A percentile compares a stretch with the other conserved stretches of the same genome.
Evolutionary conservation across 2,888 invertebrate genomes (phyloP).

Genomic region (Pheosia tremula): DNA sequence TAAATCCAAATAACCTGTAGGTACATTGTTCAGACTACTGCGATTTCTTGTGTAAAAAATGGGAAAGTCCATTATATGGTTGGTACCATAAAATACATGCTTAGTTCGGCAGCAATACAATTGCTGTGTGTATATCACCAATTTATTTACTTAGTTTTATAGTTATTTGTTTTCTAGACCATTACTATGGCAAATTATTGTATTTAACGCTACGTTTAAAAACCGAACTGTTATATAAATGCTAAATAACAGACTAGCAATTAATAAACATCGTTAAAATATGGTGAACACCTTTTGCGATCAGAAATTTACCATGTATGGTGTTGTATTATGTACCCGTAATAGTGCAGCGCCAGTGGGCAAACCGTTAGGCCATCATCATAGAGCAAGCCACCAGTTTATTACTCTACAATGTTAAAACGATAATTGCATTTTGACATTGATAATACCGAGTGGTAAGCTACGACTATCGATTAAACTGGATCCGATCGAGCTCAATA

Average conservation of each 20-base stretch:
- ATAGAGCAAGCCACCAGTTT: conserved; percentile 36
- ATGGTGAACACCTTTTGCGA: conserved; percentile 38
- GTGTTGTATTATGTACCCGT: conserved; percentile 28
- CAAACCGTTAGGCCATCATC: conserved; percentile 38
- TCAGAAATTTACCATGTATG: conserved; percentile 30
- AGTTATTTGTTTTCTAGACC: no score
- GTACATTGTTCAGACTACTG: no score
- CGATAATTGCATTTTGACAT: conserved; percentile 47
- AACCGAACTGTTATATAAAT: neutral
- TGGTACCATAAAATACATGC: no score
- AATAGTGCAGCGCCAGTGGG: conserved; percentile 18
- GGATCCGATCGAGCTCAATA: conserved; percentile 29
- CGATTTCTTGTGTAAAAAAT: no score
- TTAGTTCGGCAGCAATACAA: no score
- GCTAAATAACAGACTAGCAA: conserved; percentile 7
- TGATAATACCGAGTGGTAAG: conserved; percentile 33
- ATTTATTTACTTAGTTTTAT: no score
- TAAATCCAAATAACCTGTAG: no score
- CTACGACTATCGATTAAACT: conserved; percentile 28
- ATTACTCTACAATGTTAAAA: conserved; percentile 38
- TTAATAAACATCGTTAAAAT: conserved; percentile 33
- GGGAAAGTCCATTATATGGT: no score
- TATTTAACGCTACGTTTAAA: no score
- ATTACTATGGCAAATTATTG: no score
- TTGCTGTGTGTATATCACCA: no score